These are phyloP conservation scores for Danio albolineatus DNA, from an alignment of 2,797 vertebrate genomes.

Conservation along the genomic window DNA sequence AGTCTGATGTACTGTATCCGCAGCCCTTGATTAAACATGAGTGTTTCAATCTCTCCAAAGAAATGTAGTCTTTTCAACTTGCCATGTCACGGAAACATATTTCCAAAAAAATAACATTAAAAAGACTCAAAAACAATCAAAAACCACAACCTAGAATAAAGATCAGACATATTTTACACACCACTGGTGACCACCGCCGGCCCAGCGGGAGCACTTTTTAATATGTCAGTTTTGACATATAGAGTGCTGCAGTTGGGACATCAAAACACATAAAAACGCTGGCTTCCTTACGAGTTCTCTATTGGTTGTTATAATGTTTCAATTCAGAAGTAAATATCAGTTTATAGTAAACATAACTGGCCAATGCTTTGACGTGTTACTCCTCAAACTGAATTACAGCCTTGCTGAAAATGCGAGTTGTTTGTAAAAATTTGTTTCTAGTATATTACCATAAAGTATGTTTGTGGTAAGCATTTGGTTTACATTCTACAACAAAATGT, in stretches of 20 bases:
- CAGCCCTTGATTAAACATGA: slow-evolving; percentile 13
- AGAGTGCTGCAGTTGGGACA: background rate
- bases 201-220: slow-evolving; percentile 12
- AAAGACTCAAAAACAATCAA: slow-evolving; percentile 16
- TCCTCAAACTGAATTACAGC: no score
- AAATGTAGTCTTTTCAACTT: slow-evolving; percentile 5
- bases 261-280: background rate
- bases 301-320: no score
- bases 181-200: background rate
- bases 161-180: background rate
- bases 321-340: no score
- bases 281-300: no score
- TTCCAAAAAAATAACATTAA: slow-evolving; percentile 10
- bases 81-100: slow-evolving; percentile 9
- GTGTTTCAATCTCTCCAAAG: background rate
- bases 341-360: no score
- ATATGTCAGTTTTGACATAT: slow-evolving; percentile 5
- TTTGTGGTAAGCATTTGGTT: no score
- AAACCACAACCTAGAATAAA: background rate
- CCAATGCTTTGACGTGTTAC: no score
- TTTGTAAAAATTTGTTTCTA: no score
- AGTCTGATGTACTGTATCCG: background rate
- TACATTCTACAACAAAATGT: no score
- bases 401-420: no score
- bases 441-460: no score